Evolutionary conservation across 2,113 vertebrate genomes (phyloP).

Genomic region (Pygoscelis adeliae): DNA sequence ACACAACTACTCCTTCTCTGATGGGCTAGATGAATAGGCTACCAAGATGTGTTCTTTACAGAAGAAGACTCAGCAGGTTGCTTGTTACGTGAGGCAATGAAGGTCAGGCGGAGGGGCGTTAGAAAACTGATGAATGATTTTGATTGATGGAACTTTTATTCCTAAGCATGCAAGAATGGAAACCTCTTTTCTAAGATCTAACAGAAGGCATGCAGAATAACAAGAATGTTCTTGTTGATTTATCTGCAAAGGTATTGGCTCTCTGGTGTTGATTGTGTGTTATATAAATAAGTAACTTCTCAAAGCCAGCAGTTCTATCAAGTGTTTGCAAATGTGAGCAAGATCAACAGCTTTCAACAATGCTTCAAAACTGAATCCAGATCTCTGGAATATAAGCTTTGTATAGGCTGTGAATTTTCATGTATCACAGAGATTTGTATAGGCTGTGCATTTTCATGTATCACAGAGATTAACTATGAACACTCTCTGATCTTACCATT

Average conservation of each 20-base stretch:
- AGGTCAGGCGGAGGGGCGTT: background rate
- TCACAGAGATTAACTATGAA: background rate
- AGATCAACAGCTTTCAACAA: background rate
- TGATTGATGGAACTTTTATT: constrained; percentile 26
- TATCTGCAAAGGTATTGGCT: background rate
- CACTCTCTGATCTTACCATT: background rate
- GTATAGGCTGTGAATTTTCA: background rate
- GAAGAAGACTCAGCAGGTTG: background rate
- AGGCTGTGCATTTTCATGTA: background rate
- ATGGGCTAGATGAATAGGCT: background rate
- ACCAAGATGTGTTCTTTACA: background rate
- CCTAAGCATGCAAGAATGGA: background rate
- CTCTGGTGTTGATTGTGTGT: background rate
- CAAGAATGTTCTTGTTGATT: constrained; percentile 21
- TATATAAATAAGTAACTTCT: background rate
- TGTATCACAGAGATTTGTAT: background rate
- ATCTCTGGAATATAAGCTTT: background rate
- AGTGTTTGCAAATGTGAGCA: background rate
- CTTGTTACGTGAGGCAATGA: background rate
- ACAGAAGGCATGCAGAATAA: constrained; percentile 13
- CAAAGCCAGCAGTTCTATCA: background rate
- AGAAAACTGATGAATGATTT: background rate
- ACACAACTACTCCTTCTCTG: background rate
- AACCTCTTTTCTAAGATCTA: constrained; percentile 10
- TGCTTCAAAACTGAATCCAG: background rate